phyloP scores from a whole-genome alignment of 2,113 vertebrate species.

The Australoheros scitulus region DNA sequence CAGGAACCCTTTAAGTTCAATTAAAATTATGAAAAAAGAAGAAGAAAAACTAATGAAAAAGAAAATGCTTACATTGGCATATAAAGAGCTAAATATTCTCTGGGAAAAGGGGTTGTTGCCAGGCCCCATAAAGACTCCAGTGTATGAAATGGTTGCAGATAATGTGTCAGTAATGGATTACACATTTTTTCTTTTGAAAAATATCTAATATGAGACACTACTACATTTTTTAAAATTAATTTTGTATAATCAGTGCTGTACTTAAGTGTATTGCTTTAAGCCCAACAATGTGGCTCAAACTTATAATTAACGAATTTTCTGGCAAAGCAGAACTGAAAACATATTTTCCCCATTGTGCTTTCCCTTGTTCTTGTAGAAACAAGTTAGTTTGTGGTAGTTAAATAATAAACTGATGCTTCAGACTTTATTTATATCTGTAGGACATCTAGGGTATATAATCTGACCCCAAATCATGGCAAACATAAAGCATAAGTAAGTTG shows the following conservation, averaged over 20 bases:
- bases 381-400: too few relatives aligned
- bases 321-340: too few relatives aligned
- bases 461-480: neutral
- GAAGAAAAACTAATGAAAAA: constrained; percentile 39
- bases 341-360: too few relatives aligned
- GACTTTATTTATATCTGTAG: neutral
- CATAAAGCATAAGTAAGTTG: neutral
- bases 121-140: constrained; percentile 18
- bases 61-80: neutral
- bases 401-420: neutral
- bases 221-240: too few relatives aligned
- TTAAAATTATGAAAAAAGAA: constrained; percentile 45
- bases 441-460: neutral
- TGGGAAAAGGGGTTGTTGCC: constrained; percentile 33
- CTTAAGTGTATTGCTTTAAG: too few relatives aligned
- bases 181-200: neutral
- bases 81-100: constrained; percentile 35
- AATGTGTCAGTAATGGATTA: neutral
- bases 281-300: too few relatives aligned
- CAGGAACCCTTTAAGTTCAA: constrained; percentile 48
- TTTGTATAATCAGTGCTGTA: too few relatives aligned
- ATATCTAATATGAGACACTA: too few relatives aligned
- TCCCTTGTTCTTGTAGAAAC: too few relatives aligned
- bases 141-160: neutral
- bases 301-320: too few relatives aligned